phyloP scores from a whole-genome alignment of 2,797 vertebrate genomes.

The Anguilla marmorata region DNA sequence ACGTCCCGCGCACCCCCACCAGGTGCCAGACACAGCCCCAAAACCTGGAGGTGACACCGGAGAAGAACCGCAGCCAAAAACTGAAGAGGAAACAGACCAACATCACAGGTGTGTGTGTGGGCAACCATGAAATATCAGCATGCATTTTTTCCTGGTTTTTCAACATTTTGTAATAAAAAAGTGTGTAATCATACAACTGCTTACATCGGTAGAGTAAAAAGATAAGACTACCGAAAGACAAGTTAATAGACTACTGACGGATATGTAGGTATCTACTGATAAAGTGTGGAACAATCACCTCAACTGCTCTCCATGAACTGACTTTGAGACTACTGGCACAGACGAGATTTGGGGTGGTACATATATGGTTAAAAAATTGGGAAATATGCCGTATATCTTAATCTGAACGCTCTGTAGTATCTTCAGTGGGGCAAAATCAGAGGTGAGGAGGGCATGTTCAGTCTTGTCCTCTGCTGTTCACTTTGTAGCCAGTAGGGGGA shows the following conservation, averaged over 20 bases:
- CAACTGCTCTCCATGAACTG: background rate
- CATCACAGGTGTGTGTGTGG: conserved; percentile 77
- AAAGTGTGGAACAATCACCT: background rate
- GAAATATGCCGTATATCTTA: background rate
- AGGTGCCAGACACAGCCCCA: conserved; percentile 37
- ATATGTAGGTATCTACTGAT: background rate
- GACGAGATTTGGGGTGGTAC: background rate
- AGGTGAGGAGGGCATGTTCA: background rate
- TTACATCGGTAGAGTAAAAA: background rate
- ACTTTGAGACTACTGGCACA: background rate
- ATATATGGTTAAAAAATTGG: background rate
- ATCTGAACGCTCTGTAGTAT: background rate
- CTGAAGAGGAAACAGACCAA: conserved; percentile 86
- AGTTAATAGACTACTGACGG: background rate
- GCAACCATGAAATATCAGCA: background rate
- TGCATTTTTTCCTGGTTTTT: background rate
- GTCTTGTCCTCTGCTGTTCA: conserved; percentile 9
- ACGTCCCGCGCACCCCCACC: conserved; percentile 52
- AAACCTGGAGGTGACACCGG: conserved; percentile 53
- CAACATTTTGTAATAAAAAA: background rate
- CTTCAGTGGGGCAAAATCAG: background rate
- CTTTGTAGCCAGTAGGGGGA: background rate
- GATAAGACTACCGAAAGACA: background rate
- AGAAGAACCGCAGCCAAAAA: conserved; percentile 41
- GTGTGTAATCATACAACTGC: background rate